Percentiles rank a stretch among this genome's conserved stretches.
Evolutionary conservation across 1,140 invertebrate genomes (phyloP).

Genomic region (Lordiphosa collinella): DNA sequence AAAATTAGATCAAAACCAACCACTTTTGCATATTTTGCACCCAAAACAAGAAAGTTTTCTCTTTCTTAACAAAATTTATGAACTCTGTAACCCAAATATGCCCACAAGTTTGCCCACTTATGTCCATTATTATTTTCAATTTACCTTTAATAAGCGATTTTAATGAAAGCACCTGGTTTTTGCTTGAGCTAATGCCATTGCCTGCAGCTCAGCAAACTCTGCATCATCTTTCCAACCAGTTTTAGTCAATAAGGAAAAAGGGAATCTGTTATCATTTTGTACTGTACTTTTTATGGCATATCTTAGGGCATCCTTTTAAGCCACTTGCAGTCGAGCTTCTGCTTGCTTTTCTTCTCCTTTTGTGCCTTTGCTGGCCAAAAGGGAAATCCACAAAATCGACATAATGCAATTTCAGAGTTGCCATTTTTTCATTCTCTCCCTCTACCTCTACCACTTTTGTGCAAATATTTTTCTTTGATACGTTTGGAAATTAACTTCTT

Average conservation of each 20-base stretch:
- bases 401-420: constrained; percentile 69
- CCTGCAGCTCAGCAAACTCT: background rate
- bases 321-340: constrained; percentile 52
- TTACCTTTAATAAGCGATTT: constrained; percentile 6
- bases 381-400: constrained; percentile 69
- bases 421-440: constrained; percentile 32
- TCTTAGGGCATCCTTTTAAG: constrained; percentile 35
- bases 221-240: background rate
- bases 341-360: constrained; percentile 18
- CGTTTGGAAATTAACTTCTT: constrained; percentile 10
- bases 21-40: no score
- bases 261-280: no score
- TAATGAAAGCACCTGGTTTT: constrained; percentile 6
- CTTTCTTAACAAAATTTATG: no score
- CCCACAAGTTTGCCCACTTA: background rate
- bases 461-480: constrained; percentile 10
- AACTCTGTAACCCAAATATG: background rate
- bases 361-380: constrained; percentile 15
- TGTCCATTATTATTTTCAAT: background rate
- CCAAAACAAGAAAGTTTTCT: no score
- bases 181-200: constrained; percentile 4
- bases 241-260: background rate
- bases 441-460: constrained; percentile 25
- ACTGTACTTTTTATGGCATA: constrained; percentile 42
- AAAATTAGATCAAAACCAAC: no score